These are phyloP conservation scores for Argentina silus DNA, from an alignment of 2,797 vertebrate genomes.

Conservation along the genomic window DNA sequence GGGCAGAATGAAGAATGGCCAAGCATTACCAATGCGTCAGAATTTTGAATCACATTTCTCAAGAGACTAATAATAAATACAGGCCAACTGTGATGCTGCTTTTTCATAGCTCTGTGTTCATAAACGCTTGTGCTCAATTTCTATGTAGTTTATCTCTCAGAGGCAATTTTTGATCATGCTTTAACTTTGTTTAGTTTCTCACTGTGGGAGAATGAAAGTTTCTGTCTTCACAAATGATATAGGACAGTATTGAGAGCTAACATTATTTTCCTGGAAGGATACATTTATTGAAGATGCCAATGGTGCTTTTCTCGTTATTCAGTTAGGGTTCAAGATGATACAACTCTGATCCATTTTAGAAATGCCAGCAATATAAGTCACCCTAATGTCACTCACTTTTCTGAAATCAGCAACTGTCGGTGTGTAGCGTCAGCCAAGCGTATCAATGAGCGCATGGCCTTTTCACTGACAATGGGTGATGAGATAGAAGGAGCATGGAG, in stretches of 20 bases:
- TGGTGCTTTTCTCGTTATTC: not conserved
- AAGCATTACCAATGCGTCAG: conserved; percentile 30
- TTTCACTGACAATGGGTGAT: conserved; percentile 45
- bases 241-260: not conserved
- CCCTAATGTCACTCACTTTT: conserved; percentile 25
- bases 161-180: not conserved
- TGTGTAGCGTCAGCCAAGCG: conserved; percentile 9
- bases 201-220: not conserved
- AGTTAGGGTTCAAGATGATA: not conserved
- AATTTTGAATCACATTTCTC: conserved; percentile 30
- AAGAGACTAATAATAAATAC: conserved; percentile 34
- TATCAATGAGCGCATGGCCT: conserved; percentile 32
- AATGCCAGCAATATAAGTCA: conserved; percentile 2
- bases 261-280: not conserved
- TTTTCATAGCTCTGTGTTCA: conserved; percentile 22
- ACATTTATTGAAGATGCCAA: not conserved
- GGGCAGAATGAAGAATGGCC: conserved; percentile 31
- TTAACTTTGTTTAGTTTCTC: not conserved
- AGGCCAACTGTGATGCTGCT: not conserved
- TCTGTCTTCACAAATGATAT: not conserved
- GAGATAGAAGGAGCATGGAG: conserved; percentile 36
- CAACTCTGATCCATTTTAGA: not conserved
- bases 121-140: not conserved
- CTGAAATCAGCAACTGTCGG: conserved; percentile 10
- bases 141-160: conserved; percentile 1